Conservation (phyloP, 2,113 vertebrate species). For the Daphoenositta chrysoptera region DNA sequence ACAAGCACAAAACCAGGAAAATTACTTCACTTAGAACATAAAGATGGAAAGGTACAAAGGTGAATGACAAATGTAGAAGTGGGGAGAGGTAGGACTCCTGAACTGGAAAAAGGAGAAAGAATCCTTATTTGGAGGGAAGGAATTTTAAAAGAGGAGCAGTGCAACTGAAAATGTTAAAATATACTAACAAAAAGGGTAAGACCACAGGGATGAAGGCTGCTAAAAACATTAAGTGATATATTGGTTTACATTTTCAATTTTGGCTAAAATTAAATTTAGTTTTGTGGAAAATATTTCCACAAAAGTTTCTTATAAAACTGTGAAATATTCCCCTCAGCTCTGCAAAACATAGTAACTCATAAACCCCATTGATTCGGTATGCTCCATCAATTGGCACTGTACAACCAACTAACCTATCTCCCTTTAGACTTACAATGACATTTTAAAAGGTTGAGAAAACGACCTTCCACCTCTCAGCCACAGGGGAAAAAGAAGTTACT, state of each 20-base stretch:
- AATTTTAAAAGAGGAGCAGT: too few relatives aligned
- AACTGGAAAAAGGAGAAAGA: too few relatives aligned
- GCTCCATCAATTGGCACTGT: neutral
- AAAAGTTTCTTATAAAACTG: neutral
- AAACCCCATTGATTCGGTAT: neutral
- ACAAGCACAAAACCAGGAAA: neutral
- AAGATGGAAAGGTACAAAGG: too few relatives aligned
- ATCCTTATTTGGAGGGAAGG: too few relatives aligned
- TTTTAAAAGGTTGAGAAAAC: neutral
- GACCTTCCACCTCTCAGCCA: neutral
- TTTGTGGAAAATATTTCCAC: neutral
- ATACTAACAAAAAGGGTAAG: neutral
- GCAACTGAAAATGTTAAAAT: too few relatives aligned
- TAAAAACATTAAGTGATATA: neutral
- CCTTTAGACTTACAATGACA: neutral
- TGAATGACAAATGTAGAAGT: too few relatives aligned
- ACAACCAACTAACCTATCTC: neutral
- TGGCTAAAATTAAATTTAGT: neutral
- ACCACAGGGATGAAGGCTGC: neutral
- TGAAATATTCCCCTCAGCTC: neutral
- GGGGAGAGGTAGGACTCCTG: too few relatives aligned
- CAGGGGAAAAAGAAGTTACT: neutral
- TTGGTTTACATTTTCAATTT: neutral
- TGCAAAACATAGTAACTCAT: neutral
- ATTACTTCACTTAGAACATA: too few relatives aligned